A percentile compares a stretch with the other conserved stretches of the same genome.
Conservation (phyloP, 2,797 vertebrate genomes). For the Coranthus polyacanthus region DNA sequence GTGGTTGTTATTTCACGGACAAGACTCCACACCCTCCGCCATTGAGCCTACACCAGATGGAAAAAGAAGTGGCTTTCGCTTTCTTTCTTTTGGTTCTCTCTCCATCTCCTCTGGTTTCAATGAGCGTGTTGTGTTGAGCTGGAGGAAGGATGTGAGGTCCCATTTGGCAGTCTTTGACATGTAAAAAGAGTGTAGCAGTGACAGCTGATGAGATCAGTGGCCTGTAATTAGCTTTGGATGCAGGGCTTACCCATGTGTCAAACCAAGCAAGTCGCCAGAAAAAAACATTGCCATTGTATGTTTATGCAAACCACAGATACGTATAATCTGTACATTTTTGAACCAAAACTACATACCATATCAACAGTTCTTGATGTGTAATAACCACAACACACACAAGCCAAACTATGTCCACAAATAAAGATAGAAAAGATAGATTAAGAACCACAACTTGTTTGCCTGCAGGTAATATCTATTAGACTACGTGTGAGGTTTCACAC, state of each 20-base stretch:
- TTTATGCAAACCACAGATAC: no score
- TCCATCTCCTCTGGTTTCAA: conserved; percentile 58
- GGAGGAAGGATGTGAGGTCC: conserved; percentile 83
- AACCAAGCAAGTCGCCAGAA: no score
- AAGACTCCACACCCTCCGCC: conserved; percentile 45
- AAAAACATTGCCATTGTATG: no score
- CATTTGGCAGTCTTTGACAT: conserved; percentile 90
- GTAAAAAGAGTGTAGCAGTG: conserved; percentile 86
- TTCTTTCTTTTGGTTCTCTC: conserved; percentile 29
- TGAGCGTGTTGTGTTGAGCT: conserved; percentile 76
- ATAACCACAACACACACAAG: conserved; percentile 6
- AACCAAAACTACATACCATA: no score
- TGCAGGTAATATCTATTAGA: conserved; percentile 44
- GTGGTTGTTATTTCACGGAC: conserved; percentile 52
- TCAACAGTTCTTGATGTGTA: no score
- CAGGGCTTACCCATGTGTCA: conserved; percentile 35
- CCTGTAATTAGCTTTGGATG: conserved; percentile 74
- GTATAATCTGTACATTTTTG: no score
- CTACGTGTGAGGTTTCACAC: conserved; percentile 60
- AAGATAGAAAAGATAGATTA: neutral
- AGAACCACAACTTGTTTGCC: conserved; percentile 14
- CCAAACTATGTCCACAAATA: conserved; percentile 1
- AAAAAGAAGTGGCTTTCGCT: conserved; percentile 55
- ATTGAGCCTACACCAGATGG: conserved; percentile 63
- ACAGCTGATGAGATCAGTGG: conserved; percentile 85